Percentiles rank a stretch among this genome's conserved stretches.
Conservation (phyloP, 92 coral and sea anemone genomes). For the Zoanthus gigantus region DNA sequence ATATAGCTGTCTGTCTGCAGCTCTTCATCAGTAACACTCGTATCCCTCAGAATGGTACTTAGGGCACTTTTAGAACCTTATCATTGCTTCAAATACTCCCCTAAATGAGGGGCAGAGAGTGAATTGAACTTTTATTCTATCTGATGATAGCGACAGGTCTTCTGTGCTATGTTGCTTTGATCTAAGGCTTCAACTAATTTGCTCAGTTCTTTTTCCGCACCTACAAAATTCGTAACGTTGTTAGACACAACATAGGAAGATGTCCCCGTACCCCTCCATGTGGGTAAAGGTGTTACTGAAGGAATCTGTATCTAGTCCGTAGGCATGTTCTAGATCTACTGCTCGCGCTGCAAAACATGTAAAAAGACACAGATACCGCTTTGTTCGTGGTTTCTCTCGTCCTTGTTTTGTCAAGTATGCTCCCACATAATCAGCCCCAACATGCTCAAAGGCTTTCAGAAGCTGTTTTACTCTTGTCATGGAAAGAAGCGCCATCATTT, state of each 20-base stretch:
- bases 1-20: no score
- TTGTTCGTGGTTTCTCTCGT: slow-evolving; percentile 54
- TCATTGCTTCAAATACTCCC: slow-evolving; percentile 73
- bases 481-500: slow-evolving; percentile 52
- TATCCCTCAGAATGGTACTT: slow-evolving; percentile 54
- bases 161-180: slow-evolving; percentile 47
- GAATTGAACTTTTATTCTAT: slow-evolving; percentile 74
- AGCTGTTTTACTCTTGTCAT: no score
- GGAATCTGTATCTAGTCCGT: slow-evolving; percentile 39
- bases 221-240: slow-evolving; percentile 63
- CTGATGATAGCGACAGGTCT: slow-evolving; percentile 48
- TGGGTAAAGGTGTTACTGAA: slow-evolving; percentile 45
- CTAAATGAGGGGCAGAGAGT: slow-evolving; percentile 63
- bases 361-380: slow-evolving; percentile 45
- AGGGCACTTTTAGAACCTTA: slow-evolving; percentile 72
- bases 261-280: slow-evolving; percentile 57
- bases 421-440: slow-evolving; percentile 45
- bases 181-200: slow-evolving; percentile 54
- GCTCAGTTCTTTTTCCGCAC: slow-evolving; percentile 64
- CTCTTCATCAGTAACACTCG: slow-evolving; percentile 45
- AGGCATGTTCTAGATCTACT: slow-evolving; percentile 48
- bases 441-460: slow-evolving; percentile 41
- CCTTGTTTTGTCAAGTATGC: slow-evolving; percentile 58
- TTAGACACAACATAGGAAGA: slow-evolving; percentile 46
- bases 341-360: slow-evolving; percentile 49